Evolutionary conservation across 1,140 invertebrate species (phyloP).

Genomic region (Dysdera silvatica): DNA sequence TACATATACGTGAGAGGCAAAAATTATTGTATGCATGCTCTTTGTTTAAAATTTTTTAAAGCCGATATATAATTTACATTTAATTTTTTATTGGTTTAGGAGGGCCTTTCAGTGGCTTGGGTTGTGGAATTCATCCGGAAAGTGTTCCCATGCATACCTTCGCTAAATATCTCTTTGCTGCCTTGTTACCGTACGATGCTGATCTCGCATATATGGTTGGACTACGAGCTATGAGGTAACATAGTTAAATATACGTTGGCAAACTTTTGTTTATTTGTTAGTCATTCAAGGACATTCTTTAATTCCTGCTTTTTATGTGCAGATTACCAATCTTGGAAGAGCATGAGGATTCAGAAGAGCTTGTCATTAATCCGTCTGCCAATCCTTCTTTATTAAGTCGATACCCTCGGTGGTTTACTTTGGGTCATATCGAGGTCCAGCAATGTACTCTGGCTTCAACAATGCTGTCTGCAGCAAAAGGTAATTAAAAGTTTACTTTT

Average conservation of each 20-base stretch:
- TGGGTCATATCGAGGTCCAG: constrained; percentile 69
- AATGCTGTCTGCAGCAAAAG: constrained; percentile 64
- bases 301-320: constrained; percentile 34
- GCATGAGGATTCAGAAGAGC: constrained; percentile 54
- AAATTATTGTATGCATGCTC: too few relatives aligned
- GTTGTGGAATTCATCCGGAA: constrained; percentile 65
- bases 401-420: constrained; percentile 61
- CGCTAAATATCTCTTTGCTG: constrained; percentile 67
- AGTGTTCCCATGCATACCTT: constrained; percentile 72
- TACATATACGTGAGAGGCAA: too few relatives aligned
- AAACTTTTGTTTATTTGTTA: too few relatives aligned
- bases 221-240: constrained; percentile 52
- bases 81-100: constrained; percentile 46
- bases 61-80: too few relatives aligned
- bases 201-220: constrained; percentile 65
- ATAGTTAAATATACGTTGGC: too few relatives aligned
- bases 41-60: too few relatives aligned
- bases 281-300: too few relatives aligned
- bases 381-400: constrained; percentile 50
- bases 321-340: constrained; percentile 70
- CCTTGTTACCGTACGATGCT: constrained; percentile 58
- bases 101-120: constrained; percentile 64
- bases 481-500: constrained; percentile 46
- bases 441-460: constrained; percentile 71
- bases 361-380: constrained; percentile 22